Conservation (phyloP, 1,140 invertebrate genomes). For the Anoplophora glabripennis region DNA sequence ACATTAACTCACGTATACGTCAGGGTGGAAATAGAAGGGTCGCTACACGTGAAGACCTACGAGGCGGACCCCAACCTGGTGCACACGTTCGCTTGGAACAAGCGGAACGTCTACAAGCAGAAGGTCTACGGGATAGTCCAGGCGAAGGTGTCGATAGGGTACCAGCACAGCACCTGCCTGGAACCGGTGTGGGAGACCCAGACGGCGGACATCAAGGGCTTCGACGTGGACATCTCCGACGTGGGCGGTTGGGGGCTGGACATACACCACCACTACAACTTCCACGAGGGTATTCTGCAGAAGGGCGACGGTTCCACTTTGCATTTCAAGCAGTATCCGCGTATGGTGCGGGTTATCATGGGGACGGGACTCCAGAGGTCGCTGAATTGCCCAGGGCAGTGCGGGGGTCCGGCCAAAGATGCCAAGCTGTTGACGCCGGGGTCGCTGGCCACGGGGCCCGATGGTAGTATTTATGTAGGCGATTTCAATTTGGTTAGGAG, state of each 20-base stretch:
- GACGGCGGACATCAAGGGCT: constrained; percentile 91
- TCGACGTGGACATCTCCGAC: constrained; percentile 95
- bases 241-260: constrained; percentile 97
- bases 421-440: constrained; percentile 87
- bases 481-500: constrained; percentile 95
- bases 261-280: constrained; percentile 98
- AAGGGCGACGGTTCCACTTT: constrained; percentile 93
- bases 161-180: constrained; percentile 85
- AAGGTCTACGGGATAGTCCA: constrained; percentile 88
- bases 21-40: constrained; percentile 62
- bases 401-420: constrained; percentile 83
- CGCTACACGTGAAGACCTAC: constrained; percentile 85
- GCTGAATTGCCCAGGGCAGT: constrained; percentile 72
- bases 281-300: constrained; percentile 93
- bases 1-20: constrained; percentile 83
- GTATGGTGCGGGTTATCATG: constrained; percentile 87
- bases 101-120: constrained; percentile 95
- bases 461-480: constrained; percentile 95
- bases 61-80: constrained; percentile 93
- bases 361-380: constrained; percentile 87
- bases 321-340: constrained; percentile 86
- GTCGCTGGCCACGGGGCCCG: constrained; percentile 87
- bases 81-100: constrained; percentile 96
- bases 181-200: constrained; percentile 91
- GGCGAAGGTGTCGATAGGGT: constrained; percentile 87